phyloP scores from a whole-genome alignment of 2,113 vertebrate genomes.

The Pollimyrus isidori region DNA sequence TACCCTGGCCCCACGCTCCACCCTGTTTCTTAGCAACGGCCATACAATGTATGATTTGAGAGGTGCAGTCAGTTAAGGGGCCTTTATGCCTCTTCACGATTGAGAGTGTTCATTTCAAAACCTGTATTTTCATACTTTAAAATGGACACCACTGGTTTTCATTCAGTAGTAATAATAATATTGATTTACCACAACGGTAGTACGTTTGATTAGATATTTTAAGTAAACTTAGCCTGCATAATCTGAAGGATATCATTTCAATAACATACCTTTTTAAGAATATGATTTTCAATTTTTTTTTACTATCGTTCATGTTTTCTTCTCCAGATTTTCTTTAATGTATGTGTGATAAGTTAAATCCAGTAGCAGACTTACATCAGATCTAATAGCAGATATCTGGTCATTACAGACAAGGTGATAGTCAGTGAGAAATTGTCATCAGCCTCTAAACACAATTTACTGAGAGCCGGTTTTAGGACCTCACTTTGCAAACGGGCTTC shows the following conservation, averaged over 20 bases:
- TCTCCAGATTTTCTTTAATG: not conserved
- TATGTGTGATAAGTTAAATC: not conserved
- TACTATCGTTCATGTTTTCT: not conserved
- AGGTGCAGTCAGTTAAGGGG: not conserved
- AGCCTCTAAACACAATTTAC: not conserved
- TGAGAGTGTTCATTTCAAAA: not conserved
- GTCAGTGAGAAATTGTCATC: not conserved
- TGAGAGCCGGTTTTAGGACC: not conserved
- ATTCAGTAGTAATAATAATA: not conserved
- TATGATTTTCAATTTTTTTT: not conserved
- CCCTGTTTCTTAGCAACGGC: not conserved
- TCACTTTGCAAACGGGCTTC: not conserved
- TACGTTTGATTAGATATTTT: not conserved
- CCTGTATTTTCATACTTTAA: not conserved
- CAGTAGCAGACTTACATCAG: not conserved
- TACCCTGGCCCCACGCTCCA: not conserved
- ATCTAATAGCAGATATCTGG: not conserved
- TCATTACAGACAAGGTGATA: not conserved
- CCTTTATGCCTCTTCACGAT: not conserved
- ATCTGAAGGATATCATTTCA: not conserved
- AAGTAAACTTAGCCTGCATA: not conserved
- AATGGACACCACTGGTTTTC: not conserved
- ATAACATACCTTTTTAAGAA: not conserved
- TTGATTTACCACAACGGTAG: not conserved
- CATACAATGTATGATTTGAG: not conserved